A percentile compares a stretch with the other conserved stretches of the same genome.
Conservation (phyloP, 2,797 vertebrate species). For the Paramormyrops hopkinsi region DNA sequence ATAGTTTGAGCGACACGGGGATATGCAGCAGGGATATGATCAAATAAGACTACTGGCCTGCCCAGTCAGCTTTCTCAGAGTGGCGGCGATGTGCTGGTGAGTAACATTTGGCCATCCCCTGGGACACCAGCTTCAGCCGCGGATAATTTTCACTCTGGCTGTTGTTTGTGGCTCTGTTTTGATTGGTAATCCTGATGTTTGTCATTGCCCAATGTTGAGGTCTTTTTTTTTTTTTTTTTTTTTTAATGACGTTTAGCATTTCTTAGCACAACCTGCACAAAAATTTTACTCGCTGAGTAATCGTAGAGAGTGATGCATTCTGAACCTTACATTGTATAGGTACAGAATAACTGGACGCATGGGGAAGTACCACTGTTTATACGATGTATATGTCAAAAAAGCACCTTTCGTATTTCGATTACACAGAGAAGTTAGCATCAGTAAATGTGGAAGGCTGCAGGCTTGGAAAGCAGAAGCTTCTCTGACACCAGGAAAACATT, state of each 20-base stretch:
- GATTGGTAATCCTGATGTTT: neutral
- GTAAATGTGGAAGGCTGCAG: neutral
- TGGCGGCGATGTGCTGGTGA: neutral
- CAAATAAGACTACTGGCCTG: neutral
- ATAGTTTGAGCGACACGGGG: neutral
- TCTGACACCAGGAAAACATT: neutral
- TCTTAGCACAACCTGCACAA: neutral
- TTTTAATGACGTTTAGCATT: neutral
- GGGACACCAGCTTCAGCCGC: neutral
- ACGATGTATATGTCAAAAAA: neutral
- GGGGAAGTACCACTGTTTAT: neutral
- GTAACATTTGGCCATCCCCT: neutral
- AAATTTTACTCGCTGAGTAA: neutral
- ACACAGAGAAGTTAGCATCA: neutral
- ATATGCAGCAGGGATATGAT: neutral
- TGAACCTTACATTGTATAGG: neutral
- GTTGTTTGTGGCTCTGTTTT: neutral
- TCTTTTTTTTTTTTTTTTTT: neutral
- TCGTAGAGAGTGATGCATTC: neutral
- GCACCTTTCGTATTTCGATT: neutral
- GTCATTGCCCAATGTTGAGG: neutral
- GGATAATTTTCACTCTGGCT: neutral
- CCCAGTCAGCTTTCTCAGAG: neutral
- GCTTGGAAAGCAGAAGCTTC: neutral
- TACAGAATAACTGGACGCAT: neutral